Base-by-base conservation (phyloP, 2,113 vertebrate species). In the Fulica atra region DNA sequence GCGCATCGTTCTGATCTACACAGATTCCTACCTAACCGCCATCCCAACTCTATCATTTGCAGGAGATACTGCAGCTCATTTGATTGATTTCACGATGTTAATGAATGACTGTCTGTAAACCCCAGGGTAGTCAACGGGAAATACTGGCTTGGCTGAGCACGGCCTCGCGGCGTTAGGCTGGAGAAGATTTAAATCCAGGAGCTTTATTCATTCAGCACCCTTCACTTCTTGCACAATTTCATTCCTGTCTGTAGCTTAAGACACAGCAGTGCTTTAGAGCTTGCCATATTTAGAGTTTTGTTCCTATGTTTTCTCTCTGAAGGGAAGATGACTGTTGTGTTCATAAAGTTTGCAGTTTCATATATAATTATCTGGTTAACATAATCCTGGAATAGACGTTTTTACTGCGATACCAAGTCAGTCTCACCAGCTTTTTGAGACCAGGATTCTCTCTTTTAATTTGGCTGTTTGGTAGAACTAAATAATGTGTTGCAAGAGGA, bases 61-160 rank as follows among this genome's bases (percentile, higher is more conserved):
- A 7, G 71, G 42, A 83, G 46, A 29, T 7, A 3, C 19, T 61
- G 48, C 51, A 73, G 42, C 35, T 36, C 1, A 13, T 78, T 78
- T 48, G 13, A 53, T 44, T 50, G 61, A 76, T 89, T 91, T 76
- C 0, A 0, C 15, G 36, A 2, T 8, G 5, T 79, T 64, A 38
- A 36, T 33, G 31, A 6, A 4, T 16, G 21, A n/a, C 35, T 48
- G 53, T n/a, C 77, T 86, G 42, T 19, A 79, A 92, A 63, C 7
- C 25, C 51, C 28, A 26, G 20, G 0, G 0, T 1, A 40, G 33
- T 36, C 54, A 35, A 2, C 2, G 7, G 26, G 69, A 91, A 81
- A 44, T 28, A 29, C 3, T 26, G 7, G 28, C 46, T 95, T 86
- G 79, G 59, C 59, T 26, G 46, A 46, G 10, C 20, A 18, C 2